Percentiles rank a stretch among this genome's conserved stretches.
Conservation (phyloP, 2,113 vertebrate genomes). For the Chloropsis hardwickii region DNA sequence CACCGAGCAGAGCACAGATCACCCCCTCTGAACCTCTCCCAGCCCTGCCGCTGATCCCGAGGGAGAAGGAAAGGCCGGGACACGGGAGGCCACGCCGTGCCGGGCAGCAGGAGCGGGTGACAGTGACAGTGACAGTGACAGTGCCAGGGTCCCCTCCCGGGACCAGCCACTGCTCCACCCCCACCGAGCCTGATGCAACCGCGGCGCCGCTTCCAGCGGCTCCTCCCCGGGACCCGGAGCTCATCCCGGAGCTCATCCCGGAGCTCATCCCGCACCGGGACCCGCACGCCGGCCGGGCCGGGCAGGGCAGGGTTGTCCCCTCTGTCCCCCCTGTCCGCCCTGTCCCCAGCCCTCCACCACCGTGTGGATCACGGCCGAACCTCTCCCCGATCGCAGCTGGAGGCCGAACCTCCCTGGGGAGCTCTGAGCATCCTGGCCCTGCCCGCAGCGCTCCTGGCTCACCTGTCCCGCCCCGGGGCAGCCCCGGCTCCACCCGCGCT, state of each 20-base stretch:
- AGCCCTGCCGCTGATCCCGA: neutral
- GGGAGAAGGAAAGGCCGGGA: neutral
- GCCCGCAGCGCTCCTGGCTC: neutral
- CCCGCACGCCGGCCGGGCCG: neutral
- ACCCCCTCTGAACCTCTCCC: neutral
- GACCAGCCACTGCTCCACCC: neutral
- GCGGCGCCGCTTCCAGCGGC: neutral
- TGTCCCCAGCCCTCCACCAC: rapidly evolving
- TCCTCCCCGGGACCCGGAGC: neutral
- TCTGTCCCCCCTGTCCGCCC: rapidly evolving
- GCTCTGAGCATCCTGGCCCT: neutral
- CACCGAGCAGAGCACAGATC: neutral
- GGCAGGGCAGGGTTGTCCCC: rapidly evolving
- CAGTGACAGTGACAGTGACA: rapidly evolving
- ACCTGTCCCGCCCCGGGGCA: neutral
- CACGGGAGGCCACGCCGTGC: rapidly evolving
- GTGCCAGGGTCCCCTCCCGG: no score
- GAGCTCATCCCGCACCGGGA: neutral
- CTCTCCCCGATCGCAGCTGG: rapidly evolving
- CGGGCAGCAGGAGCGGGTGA: neutral
- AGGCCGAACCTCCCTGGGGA: neutral
- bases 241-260: neutral
- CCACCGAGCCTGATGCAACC: slow-evolving; percentile 17
- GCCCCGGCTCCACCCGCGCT: neutral
- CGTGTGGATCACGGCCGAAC: rapidly evolving